Conservation (phyloP, 1,140 invertebrate genomes). For the Hirudo medicinalis region DNA sequence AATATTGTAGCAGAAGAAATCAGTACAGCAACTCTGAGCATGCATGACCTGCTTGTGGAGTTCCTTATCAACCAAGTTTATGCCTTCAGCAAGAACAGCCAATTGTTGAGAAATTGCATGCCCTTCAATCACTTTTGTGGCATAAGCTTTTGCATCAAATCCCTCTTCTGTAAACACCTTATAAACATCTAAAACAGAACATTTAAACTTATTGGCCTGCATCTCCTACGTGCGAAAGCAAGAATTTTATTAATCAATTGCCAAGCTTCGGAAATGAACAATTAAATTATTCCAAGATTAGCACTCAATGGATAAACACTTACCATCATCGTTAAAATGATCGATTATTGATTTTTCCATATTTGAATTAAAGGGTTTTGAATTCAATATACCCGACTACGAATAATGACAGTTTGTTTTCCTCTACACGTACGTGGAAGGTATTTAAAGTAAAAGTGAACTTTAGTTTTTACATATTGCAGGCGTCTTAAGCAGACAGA, state of each 20-base stretch:
- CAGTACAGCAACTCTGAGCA: background rate
- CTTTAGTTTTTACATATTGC: too few species aligned
- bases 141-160: conserved; percentile 45
- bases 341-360: background rate
- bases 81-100: conserved; percentile 58
- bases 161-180: conserved; percentile 45
- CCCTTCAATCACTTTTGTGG: conserved; percentile 42
- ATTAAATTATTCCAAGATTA: background rate
- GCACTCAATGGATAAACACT: background rate
- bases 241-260: background rate
- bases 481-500: too few species aligned
- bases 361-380: background rate
- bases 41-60: conserved; percentile 51
- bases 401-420: too few species aligned
- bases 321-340: background rate
- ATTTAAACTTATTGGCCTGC: background rate
- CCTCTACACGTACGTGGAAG: too few species aligned
- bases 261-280: background rate
- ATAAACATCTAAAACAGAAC: conserved; percentile 38
- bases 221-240: background rate
- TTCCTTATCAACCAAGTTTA: conserved; percentile 64
- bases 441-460: too few species aligned
- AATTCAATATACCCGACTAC: too few species aligned
- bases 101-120: conserved; percentile 59
- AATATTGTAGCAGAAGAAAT: background rate